These are phyloP conservation scores for Gambusia holbrooki DNA, from an alignment of 2,113 vertebrate genomes.

Conservation along the genomic window DNA sequence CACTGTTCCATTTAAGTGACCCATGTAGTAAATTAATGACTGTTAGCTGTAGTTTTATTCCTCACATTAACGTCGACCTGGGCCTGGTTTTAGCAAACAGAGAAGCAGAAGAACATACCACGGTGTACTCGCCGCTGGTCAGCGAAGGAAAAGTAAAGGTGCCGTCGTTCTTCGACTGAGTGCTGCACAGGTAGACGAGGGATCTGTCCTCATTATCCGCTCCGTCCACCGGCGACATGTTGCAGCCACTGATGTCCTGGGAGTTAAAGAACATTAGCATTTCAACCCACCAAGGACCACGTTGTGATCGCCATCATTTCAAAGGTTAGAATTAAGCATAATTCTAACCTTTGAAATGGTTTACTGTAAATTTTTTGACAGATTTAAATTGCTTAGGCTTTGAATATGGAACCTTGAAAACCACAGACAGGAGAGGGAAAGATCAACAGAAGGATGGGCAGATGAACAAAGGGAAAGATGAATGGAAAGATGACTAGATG, in stretches of 20 bases:
- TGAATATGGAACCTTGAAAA: not conserved
- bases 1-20: too few species aligned
- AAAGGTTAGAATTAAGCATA: not conserved
- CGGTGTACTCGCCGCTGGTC: conserved; percentile 91
- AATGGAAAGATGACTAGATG: not conserved
- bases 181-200: conserved; percentile 88
- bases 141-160: conserved; percentile 90
- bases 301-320: too few species aligned
- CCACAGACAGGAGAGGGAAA: not conserved
- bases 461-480: not conserved
- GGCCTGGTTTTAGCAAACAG: not conserved
- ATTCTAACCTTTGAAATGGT: too few species aligned
- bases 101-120: conserved; percentile 77
- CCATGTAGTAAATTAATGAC: not conserved
- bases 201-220: conserved; percentile 83
- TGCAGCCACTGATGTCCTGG: conserved; percentile 90
- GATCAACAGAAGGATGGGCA: not conserved
- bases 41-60: not conserved
- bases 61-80: not conserved
- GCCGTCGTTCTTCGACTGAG: conserved; percentile 90
- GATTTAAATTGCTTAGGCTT: not conserved
- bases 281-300: not conserved
- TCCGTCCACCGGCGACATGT: conserved; percentile 84
- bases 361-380: not conserved
- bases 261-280: not conserved